Evolutionary conservation across 2,797 vertebrate species (phyloP).

Genomic region (Coranthus polyacanthus): DNA sequence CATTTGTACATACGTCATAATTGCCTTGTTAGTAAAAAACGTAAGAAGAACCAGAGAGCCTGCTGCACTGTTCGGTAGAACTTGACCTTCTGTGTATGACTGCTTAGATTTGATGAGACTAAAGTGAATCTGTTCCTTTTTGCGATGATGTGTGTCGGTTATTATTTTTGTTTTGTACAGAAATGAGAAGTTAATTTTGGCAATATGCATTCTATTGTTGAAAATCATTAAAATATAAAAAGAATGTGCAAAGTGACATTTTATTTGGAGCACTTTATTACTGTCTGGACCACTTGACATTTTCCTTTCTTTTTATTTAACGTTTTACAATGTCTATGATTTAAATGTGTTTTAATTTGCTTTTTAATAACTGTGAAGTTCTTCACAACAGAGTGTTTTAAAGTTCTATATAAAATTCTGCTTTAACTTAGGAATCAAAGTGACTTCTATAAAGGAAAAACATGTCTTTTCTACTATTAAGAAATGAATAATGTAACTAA

Average conservation of each 20-base stretch:
- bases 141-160: slow-evolving; percentile 33
- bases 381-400: too few relatives aligned
- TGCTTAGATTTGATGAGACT: slow-evolving; percentile 40
- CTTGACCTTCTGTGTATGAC: slow-evolving; percentile 44
- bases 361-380: too few relatives aligned
- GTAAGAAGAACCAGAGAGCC: slow-evolving; percentile 53
- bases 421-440: too few relatives aligned
- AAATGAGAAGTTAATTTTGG: slow-evolving; percentile 54
- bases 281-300: background rate
- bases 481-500: too few relatives aligned
- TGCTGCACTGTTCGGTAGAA: slow-evolving; percentile 62
- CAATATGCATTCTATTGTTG: slow-evolving; percentile 57
- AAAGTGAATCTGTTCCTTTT: slow-evolving; percentile 46
- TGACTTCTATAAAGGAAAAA: too few relatives aligned
- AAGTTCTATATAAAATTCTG: too few relatives aligned
- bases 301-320: too few relatives aligned
- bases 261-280: slow-evolving; percentile 21
- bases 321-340: too few relatives aligned
- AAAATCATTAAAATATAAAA: slow-evolving; percentile 66
- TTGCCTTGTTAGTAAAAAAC: slow-evolving; percentile 80
- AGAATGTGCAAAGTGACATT: slow-evolving; percentile 2
- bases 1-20: slow-evolving; percentile 86
- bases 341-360: too few relatives aligned
- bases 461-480: too few relatives aligned
- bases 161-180: slow-evolving; percentile 69